phyloP scores from a whole-genome alignment of 2,113 vertebrate species.

The Carassius auratus region DNA sequence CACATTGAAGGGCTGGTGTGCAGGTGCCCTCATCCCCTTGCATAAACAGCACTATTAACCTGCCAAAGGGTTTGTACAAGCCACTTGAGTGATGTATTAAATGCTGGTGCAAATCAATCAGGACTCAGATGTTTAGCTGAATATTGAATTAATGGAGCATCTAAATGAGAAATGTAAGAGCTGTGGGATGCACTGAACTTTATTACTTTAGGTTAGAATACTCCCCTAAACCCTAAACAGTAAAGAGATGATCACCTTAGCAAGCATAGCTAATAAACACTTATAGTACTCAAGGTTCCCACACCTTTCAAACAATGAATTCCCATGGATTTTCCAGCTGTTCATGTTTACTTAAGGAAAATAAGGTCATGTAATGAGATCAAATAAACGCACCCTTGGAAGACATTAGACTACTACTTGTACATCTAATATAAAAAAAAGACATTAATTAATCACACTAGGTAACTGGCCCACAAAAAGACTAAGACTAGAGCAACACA shows the following conservation, averaged over 20 bases:
- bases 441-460: too few relatives aligned
- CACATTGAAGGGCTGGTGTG: not conserved
- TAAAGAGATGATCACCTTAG: not conserved
- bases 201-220: not conserved
- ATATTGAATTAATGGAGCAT: not conserved
- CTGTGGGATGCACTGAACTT: not conserved
- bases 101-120: too few relatives aligned
- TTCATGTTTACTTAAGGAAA: too few relatives aligned
- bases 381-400: too few relatives aligned
- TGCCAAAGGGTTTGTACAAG: not conserved
- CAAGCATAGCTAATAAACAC: not conserved
- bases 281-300: not conserved
- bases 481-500: too few relatives aligned
- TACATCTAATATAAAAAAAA: too few relatives aligned
- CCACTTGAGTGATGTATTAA: not conserved
- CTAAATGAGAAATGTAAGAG: not conserved
- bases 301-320: not conserved
- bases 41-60: constrained; percentile 20
- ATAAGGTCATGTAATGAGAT: too few relatives aligned
- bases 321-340: not conserved
- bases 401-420: too few relatives aligned
- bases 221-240: not conserved
- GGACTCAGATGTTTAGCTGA: not conserved
- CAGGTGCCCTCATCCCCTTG: not conserved
- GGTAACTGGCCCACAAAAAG: too few relatives aligned